phyloP scores from a whole-genome alignment of 1,140 invertebrate species.

The Gryon sp. region DNA sequence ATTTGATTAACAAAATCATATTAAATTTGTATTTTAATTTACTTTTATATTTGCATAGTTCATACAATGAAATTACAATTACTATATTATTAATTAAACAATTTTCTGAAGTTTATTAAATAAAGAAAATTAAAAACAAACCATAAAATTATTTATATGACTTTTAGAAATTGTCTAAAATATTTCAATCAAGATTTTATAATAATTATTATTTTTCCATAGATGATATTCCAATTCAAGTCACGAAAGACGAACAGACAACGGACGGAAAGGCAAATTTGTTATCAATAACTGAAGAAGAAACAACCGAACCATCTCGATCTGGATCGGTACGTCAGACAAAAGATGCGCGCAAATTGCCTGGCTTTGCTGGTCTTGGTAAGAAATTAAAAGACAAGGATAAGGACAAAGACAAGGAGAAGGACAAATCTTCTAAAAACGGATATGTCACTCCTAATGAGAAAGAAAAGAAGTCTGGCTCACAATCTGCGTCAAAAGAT shows the following conservation, averaged over 20 bases:
- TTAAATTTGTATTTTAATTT: no score
- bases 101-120: no score
- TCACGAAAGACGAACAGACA: slow-evolving; percentile 70
- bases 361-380: slow-evolving; percentile 67
- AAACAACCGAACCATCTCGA: slow-evolving; percentile 65
- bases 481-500: slow-evolving; percentile 68
- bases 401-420: slow-evolving; percentile 70
- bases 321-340: slow-evolving; percentile 71
- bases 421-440: slow-evolving; percentile 68
- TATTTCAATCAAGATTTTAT: background rate
- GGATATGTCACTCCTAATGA: slow-evolving; percentile 63
- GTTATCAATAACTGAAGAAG: slow-evolving; percentile 75
- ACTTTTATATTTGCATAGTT: no score
- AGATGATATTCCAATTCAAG: slow-evolving; percentile 78
- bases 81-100: no score
- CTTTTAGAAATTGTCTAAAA: background rate
- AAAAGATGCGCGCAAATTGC: slow-evolving; percentile 67
- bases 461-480: slow-evolving; percentile 71
- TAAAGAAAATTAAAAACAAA: background rate
- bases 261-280: slow-evolving; percentile 71
- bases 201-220: slow-evolving; percentile 31
- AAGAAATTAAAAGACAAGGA: slow-evolving; percentile 72
- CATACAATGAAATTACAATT: no score
- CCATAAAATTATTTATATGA: no score
- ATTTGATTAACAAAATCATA: no score